A percentile compares a stretch with the other conserved stretches of the same genome.
phyloP scores from a whole-genome alignment of 2,888 invertebrate species.

The Cryptophagus acutangulus region DNA sequence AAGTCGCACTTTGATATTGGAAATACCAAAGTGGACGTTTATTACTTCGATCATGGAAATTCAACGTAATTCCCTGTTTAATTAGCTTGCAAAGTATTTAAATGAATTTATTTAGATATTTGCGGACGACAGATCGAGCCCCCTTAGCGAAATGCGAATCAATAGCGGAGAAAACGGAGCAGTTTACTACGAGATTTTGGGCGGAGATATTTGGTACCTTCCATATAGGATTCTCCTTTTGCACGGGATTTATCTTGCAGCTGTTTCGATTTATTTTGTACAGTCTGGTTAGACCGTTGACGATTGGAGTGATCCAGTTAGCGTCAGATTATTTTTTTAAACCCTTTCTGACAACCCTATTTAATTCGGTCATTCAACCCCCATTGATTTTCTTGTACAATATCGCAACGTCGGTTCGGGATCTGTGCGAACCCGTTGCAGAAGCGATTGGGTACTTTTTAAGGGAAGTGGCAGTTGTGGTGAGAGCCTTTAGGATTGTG shows the following conservation, averaged over 20 bases:
- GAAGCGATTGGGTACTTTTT: constrained; percentile 53
- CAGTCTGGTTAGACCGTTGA: constrained; percentile 55
- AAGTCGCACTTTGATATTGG: no score
- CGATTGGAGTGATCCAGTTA: constrained; percentile 58
- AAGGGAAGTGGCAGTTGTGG: constrained; percentile 47
- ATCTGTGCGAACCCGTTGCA: constrained; percentile 59
- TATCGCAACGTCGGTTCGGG: constrained; percentile 56
- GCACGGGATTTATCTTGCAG: constrained; percentile 59
- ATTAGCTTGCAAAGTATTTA: constrained; percentile 7
- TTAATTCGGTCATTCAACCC: constrained; percentile 65
- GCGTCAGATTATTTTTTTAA: constrained; percentile 64
- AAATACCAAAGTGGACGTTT: constrained; percentile 54
- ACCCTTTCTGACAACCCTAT: constrained; percentile 59
- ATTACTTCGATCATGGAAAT: constrained; percentile 66
- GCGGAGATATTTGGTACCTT: constrained; percentile 62
- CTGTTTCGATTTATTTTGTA: constrained; percentile 55
- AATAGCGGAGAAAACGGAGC: constrained; percentile 56
- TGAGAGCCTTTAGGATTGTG: constrained; percentile 50
- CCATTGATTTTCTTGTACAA: constrained; percentile 61
- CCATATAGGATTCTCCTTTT: constrained; percentile 57
- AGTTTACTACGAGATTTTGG: constrained; percentile 60
- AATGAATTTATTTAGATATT: constrained; percentile 47
- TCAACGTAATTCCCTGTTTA: constrained; percentile 54
- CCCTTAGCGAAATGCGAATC: constrained; percentile 55
- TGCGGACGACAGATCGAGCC: constrained; percentile 59